Evolutionary conservation across 64 coral and sea anemone genomes (phyloP).

Genomic region (Montipora efflorescens): DNA sequence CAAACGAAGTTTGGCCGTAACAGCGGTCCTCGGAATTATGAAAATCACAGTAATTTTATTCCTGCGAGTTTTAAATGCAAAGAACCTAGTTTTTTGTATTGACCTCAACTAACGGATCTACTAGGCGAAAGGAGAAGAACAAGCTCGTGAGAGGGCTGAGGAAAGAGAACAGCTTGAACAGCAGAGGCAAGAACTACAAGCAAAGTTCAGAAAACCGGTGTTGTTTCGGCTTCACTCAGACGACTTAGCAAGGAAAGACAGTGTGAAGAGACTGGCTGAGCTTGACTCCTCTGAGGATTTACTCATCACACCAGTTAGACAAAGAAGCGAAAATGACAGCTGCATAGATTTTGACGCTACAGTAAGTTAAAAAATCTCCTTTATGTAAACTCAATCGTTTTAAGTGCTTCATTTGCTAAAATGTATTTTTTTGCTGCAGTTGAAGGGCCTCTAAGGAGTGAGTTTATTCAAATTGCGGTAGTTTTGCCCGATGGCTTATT

Average conservation of each 20-base stretch:
- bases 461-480: too few relatives aligned
- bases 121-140: conserved; percentile 60
- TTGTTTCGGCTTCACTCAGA: not conserved
- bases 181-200: conserved; percentile 55
- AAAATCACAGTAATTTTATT: too few relatives aligned
- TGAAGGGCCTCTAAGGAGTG: too few relatives aligned
- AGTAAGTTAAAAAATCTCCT: not conserved
- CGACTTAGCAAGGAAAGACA: conserved; percentile 16
- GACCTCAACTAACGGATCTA: not conserved
- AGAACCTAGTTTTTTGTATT: too few relatives aligned
- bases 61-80: too few relatives aligned
- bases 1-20: too few relatives aligned
- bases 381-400: too few relatives aligned
- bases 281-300: conserved; percentile 16
- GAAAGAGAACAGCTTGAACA: conserved; percentile 52
- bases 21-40: too few relatives aligned
- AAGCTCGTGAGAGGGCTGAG: conserved; percentile 34
- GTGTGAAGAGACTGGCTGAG: conserved; percentile 22
- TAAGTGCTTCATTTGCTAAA: too few relatives aligned
- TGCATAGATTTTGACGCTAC: not conserved
- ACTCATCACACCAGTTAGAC: conserved; percentile 44
- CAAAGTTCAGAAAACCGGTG: conserved; percentile 11
- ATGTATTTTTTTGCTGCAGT: too few relatives aligned
- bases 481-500: too few relatives aligned
- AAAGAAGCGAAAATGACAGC: not conserved